Base-by-base conservation (phyloP, 2,888 invertebrate genomes). In the Meiosimyza decipiens region DNA sequence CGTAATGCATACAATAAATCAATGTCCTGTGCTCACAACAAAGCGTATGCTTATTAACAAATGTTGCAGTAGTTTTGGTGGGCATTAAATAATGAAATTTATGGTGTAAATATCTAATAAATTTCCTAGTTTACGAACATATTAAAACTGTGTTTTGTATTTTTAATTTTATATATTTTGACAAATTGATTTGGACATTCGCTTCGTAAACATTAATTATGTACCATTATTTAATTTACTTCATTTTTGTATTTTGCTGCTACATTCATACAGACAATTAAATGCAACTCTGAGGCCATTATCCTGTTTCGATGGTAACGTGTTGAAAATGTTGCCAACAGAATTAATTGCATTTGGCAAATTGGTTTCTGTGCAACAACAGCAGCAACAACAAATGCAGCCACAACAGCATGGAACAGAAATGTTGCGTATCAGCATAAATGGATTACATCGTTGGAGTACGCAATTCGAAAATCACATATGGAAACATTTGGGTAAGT, bases 311-410 rank as follows among this genome's bases (percentile, higher is more conserved):
- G 85, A 86, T 81, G 81, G 80, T 77, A 85, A 85, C 80, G 82
- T 87, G 80, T 82, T 87, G 78, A 85, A 84, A 82, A 82, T 86
- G 81, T 77, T 87, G 77, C 87, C 87, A 77, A 84, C 85, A 71
- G 83, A 87, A 82, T 84, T 87, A 83, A 87, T 87, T 83, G 84
- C 83, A 77, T 87, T 87, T 79, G 87, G 87, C 77, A 85, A 86
- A 83, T 84, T 86, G 79, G 79, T 84, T 78, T 83, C 84, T 74
- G 80, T 79, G 60, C 74, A 75, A 54, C 72, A 74, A 59, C 74
- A 71, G 49, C 81, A 76, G 68, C 72, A 67, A n/a, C 71, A 80
- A 75, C 77, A 78, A 71, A 77, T 73, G 22, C 73, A 77, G 28
- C 73, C 68, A 2, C 54, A 66, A 40, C 72, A 73, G 33, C 75